phyloP scores from a whole-genome alignment of 2,113 vertebrate species.

The Paedocypris sp. region DNA sequence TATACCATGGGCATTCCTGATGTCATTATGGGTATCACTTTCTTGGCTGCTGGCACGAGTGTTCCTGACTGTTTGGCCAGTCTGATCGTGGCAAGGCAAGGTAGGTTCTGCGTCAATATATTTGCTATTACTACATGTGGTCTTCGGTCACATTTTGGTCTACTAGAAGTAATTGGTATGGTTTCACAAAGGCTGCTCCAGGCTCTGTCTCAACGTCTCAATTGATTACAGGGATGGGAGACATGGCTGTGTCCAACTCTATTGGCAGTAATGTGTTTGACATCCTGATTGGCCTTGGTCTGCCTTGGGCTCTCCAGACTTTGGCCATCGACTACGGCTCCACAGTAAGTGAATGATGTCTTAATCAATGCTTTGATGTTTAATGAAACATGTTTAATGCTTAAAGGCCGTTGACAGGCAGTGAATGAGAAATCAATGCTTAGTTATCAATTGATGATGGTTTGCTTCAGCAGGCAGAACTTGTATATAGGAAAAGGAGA shows the following conservation, averaged over 20 bases:
- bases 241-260: conserved; percentile 96
- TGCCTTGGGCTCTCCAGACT: conserved; percentile 88
- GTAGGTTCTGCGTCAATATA: conserved; percentile 44
- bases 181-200: too few relatives aligned
- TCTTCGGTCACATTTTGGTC: too few relatives aligned
- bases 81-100: conserved; percentile 92
- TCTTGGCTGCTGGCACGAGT: conserved; percentile 92
- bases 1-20: conserved; percentile 93
- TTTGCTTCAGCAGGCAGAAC: too few relatives aligned
- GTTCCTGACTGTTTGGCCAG: conserved; percentile 98
- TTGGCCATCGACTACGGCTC: conserved; percentile 86
- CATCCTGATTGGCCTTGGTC: conserved; percentile 86
- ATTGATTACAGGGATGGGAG: conserved; percentile 76
- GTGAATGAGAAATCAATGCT: neutral
- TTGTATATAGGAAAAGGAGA: too few relatives aligned
- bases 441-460: too few relatives aligned
- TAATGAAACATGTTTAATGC: neutral
- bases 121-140: too few relatives aligned
- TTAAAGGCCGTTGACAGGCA: neutral
- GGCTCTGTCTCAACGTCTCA: conserved; percentile 17
- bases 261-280: conserved; percentile 97
- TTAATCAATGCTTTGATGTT: neutral
- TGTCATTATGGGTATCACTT: conserved; percentile 98
- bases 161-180: too few relatives aligned
- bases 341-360: conserved; percentile 64